Base-by-base conservation (phyloP, 2,797 vertebrate genomes). In the Geotrypetes seraphini region DNA sequence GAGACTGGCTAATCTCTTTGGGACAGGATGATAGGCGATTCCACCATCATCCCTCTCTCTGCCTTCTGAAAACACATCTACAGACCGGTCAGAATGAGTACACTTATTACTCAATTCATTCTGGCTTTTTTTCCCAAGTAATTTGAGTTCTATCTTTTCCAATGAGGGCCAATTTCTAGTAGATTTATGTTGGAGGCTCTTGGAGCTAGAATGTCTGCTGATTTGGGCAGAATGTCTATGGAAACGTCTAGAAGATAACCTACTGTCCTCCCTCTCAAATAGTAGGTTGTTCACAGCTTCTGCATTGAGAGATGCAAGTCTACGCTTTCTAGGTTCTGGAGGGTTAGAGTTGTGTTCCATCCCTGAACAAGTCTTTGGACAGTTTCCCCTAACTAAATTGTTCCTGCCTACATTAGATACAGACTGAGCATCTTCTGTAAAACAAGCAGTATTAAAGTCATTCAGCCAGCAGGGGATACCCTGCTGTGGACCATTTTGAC, bases 281-380 rank as follows among this genome's bases (percentile, higher is more conserved):
- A 99, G 83, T 62, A 97, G 52, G 52, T 90, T 96, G 76, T 97
- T 98, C 29, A 99, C 87, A 0, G 94, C 95, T 76, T 98, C 94
- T 0, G 95, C 96, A 0, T 99, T 99, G 12, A 99, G 86, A 14
- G 92, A 92, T 27, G 95, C 96, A 60, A 98, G 66, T 15, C 95
- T 82, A 37, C 96, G 83, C 50, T 87, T 87, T 31, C 95, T 83
- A 22, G 92, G 92, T 68, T 92, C 87, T 0, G 63, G 28, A 0
- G 60, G 53, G 31, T 52, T 47, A 7, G 28, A 14, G 12, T 50
- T 57, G 10, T 50, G 34, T 22, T 53, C 49, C 0, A 17, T 8
- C 27, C 46, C 49, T 0, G 45, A 28, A 4, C 54, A 68, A 31
- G 49, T 35, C 40, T 48, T 43, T 10, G 60, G 29, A 57, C 67